Percentiles rank a stretch among this genome's conserved stretches.
phyloP scores from a whole-genome alignment of 2,113 vertebrate genomes.

The Rhizomys pruinosus region DNA sequence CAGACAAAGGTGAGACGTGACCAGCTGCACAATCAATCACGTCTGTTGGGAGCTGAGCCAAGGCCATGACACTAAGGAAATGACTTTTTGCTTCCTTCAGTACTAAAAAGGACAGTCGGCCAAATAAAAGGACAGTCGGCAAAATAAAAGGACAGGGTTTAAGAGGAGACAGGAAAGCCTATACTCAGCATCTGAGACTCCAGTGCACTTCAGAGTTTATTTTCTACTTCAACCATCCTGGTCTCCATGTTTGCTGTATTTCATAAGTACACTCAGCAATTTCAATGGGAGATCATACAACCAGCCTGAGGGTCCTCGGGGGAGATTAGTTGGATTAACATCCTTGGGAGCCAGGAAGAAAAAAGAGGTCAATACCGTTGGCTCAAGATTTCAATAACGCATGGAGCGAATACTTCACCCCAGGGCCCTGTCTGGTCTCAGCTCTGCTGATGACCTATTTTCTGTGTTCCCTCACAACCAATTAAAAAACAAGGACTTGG shows the following conservation, averaged over 20 bases:
- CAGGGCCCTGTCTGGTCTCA: constrained; percentile 46
- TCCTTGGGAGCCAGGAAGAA: constrained; percentile 16
- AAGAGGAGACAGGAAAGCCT: background rate
- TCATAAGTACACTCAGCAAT: background rate
- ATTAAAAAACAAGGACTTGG: too few relatives aligned
- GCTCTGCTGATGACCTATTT: constrained; percentile 67
- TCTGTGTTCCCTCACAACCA: constrained; percentile 36
- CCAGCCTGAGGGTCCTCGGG: background rate
- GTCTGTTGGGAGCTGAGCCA: constrained; percentile 27
- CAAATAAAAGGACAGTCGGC: background rate
- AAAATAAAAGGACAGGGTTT: background rate
- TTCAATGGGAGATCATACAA: background rate
- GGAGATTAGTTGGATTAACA: background rate
- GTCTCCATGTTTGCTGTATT: background rate
- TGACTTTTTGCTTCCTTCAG: constrained; percentile 7
- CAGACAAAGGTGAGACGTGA: background rate
- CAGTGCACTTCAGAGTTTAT: background rate
- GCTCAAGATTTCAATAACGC: constrained; percentile 44
- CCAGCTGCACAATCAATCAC: background rate
- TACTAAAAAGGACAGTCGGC: background rate
- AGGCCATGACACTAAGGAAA: constrained; percentile 58
- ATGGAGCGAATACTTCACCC: background rate
- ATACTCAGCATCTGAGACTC: background rate
- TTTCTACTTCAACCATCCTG: background rate
- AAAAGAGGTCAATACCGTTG: constrained; percentile 57